Evolutionary conservation across 2,888 invertebrate genomes (phyloP).

Genomic region (Drymonia ruficornis): DNA sequence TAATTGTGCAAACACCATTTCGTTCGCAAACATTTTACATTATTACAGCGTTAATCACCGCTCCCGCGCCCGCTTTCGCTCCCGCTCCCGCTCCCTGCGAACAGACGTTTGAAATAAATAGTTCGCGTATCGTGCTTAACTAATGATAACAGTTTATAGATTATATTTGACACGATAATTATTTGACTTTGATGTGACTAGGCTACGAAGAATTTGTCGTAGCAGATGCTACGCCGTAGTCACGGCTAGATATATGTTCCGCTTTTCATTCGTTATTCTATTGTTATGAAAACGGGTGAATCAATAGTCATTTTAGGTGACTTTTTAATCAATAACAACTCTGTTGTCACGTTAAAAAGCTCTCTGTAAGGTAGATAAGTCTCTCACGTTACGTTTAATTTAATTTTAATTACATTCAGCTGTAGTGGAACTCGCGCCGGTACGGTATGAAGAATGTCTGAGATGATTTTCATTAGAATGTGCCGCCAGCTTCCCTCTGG

Average conservation of each 20-base stretch:
- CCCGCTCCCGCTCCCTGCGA: too few relatives aligned
- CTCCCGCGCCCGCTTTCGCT: too few relatives aligned
- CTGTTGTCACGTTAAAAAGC: neutral
- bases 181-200: too few relatives aligned
- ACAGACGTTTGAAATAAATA: too few relatives aligned
- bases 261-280: neutral
- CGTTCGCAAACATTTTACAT: neutral
- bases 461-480: slow-evolving; percentile 1
- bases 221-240: neutral
- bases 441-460: neutral
- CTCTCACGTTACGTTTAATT: neutral
- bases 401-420: neutral
- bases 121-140: too few relatives aligned
- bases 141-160: too few relatives aligned
- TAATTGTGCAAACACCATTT: too few relatives aligned
- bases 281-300: too few relatives aligned
- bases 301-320: too few relatives aligned
- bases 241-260: neutral
- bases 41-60: neutral
- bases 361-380: neutral
- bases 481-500: neutral
- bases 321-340: neutral
- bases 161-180: too few relatives aligned
- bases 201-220: too few relatives aligned
- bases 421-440: neutral